Evolutionary conservation across 2,888 invertebrate genomes (phyloP).

Genomic region (Nymphalis polychloros): DNA sequence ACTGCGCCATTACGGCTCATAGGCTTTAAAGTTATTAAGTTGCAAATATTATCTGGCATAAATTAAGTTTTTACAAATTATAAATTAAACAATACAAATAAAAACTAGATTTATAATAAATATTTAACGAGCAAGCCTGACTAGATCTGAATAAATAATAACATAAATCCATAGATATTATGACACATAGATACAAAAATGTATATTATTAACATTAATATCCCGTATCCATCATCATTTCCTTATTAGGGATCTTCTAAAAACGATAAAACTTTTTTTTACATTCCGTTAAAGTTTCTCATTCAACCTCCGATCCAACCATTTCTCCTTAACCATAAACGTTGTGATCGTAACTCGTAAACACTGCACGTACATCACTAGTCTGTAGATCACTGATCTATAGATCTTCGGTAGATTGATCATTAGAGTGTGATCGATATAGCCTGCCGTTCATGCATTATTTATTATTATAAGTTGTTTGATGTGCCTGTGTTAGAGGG

Average conservation of each 20-base stretch:
- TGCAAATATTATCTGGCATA: too few species aligned
- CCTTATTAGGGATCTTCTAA: neutral
- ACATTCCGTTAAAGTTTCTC: slow-evolving; percentile 2
- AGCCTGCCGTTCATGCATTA: slow-evolving; percentile 42
- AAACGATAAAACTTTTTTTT: neutral
- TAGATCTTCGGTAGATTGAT: slow-evolving; percentile 49
- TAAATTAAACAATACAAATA: too few species aligned
- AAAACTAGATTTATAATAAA: too few species aligned
- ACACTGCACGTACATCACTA: slow-evolving; percentile 40
- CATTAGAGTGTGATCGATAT: slow-evolving; percentile 46
- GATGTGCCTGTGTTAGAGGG: slow-evolving; percentile 24
- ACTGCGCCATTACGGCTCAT: too few species aligned
- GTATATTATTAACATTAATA: too few species aligned
- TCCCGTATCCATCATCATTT: neutral
- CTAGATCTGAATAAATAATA: neutral
- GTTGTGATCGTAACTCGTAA: slow-evolving; percentile 42
- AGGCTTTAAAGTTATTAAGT: too few species aligned
- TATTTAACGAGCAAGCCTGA: too few species aligned
- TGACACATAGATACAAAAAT: neutral
- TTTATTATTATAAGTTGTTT: slow-evolving; percentile 35
- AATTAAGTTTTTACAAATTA: too few species aligned
- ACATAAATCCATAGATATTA: neutral
- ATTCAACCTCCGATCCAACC: slow-evolving; percentile 15
- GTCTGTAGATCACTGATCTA: slow-evolving; percentile 42
- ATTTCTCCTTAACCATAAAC: slow-evolving; percentile 27